Conservation (phyloP, 2,888 invertebrate species). For the Gibbula magus region DNA sequence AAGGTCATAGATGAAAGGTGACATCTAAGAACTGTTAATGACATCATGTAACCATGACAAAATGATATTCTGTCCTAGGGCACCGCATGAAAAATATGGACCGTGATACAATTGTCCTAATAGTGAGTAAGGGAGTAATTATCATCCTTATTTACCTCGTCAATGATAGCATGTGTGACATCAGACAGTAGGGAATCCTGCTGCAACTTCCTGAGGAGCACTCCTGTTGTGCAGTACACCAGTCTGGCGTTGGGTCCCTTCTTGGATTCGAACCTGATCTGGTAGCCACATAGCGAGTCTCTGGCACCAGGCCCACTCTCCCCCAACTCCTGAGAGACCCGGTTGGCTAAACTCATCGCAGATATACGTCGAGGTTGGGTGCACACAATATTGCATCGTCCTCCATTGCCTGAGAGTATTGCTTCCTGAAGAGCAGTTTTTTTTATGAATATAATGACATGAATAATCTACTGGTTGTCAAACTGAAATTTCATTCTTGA, state of each 20-base stretch:
- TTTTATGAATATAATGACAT: too few relatives aligned
- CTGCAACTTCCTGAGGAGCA: conserved; percentile 88
- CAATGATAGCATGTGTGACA: conserved; percentile 70
- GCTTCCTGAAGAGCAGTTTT: conserved; percentile 44
- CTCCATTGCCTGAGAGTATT: conserved; percentile 42
- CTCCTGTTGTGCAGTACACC: conserved; percentile 91
- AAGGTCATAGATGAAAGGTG: too few relatives aligned
- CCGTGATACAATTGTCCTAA: too few relatives aligned
- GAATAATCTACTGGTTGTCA: too few relatives aligned
- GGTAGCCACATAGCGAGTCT: conserved; percentile 64
- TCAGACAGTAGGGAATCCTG: conserved; percentile 76
- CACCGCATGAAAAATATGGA: too few relatives aligned
- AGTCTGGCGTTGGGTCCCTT: conserved; percentile 61
- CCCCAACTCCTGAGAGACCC: conserved; percentile 72
- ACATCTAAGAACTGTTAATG: too few relatives aligned
- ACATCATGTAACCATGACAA: too few relatives aligned
- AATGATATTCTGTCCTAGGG: too few relatives aligned
- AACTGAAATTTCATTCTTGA: too few relatives aligned
- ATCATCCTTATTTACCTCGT: conserved; percentile 72
- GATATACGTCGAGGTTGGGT: conserved; percentile 73
- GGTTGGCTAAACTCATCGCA: conserved; percentile 66
- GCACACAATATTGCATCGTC: conserved; percentile 65
- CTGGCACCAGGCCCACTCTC: conserved; percentile 53
- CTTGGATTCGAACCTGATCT: conserved; percentile 69
- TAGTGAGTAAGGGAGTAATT: too few relatives aligned